Base-by-base conservation (phyloP, 2,888 invertebrate species). In the Phengaris arion region DNA sequence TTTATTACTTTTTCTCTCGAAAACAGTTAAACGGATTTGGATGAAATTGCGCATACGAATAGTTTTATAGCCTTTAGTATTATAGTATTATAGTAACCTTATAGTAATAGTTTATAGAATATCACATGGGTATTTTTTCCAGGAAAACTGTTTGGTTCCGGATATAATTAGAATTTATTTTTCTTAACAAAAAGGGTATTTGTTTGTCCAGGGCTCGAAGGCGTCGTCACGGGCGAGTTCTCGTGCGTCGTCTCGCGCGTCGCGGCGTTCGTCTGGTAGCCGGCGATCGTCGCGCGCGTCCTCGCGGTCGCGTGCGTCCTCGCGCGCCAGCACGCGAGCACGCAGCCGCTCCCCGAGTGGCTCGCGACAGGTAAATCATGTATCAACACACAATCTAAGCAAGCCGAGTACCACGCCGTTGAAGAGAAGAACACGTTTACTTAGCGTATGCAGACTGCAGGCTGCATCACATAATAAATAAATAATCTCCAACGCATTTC, bases 271-370 rank as follows among this genome's bases (percentile, higher is more conserved):
- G 7, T 83, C 85, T 0, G 82, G 48, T 51, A 51, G 70, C 48
- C 87, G 13, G 86, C 85, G 51, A 0, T 81, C 82, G 1, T 82
- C 84, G 5, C 77, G 83, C 4, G 80, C 80, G 7, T 81, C 82
- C 4, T 55, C 79, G 6, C 79, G 79, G 1, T 81, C 80, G 6
- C 69, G 76, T 74, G 81, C 83, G 2, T 84, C 86, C 0, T 86
- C 86, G 59, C 59, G 15, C 46, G 46, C 0, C 80, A 72, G 72
- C 35, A 13, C 85, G 2, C 84, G 87, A 52, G 92, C 92, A 3
- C 87, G 87, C 70, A 92, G 91, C 80, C 82, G 91, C 0, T 93
- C 93, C 0, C 83, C 80, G 0, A 93, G 92, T 80, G 92, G 91
- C 0, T 92, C 92, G 13, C 86, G 85, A 84, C 87, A 87, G 87